These are phyloP conservation scores for Pyrocoelia pectoralis DNA, from an alignment of 2,888 invertebrate genomes.

Conservation along the genomic window DNA sequence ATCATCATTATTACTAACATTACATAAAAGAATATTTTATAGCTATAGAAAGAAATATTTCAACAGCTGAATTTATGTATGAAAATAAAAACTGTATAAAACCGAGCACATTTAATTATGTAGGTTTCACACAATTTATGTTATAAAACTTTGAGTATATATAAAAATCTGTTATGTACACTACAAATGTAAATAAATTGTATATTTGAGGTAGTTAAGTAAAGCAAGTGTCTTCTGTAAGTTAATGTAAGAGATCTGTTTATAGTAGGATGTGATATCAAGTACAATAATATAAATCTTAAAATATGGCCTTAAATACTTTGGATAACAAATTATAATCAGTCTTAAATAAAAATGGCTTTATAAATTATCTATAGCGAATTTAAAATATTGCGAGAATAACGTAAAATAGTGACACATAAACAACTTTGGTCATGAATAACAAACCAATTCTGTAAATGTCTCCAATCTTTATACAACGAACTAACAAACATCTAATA, in stretches of 20 bases:
- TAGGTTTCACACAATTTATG: conserved; percentile 16
- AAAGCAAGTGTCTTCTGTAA: conserved; percentile 46
- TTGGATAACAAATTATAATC: conserved; percentile 55
- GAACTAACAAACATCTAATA: conserved; percentile 10
- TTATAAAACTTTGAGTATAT: conserved; percentile 48
- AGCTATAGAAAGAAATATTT: conserved; percentile 49
- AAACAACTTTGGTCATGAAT: conserved; percentile 26
- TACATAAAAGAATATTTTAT: conserved; percentile 53
- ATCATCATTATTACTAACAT: conserved; percentile 56
- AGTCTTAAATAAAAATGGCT: conserved; percentile 61
- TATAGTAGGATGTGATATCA: conserved; percentile 24
- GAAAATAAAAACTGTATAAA: conserved; percentile 32
- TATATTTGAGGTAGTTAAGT: conserved; percentile 52
- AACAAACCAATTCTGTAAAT: conserved; percentile 18
- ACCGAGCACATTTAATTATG: conserved; percentile 5
- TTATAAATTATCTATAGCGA: conserved; percentile 34
- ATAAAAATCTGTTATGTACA: conserved; percentile 50
- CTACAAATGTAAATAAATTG: conserved; percentile 45
- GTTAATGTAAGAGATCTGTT: conserved; percentile 43
- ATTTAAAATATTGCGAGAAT: conserved; percentile 34
- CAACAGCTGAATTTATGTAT: conserved; percentile 30
- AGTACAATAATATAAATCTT: conserved; percentile 26
- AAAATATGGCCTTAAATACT: conserved; percentile 48
- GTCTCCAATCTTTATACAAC: not conserved
- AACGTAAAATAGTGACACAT: not conserved